These are phyloP conservation scores for Osedax frankpressi DNA, from an alignment of 2,888 invertebrate species.

Conservation along the genomic window DNA sequence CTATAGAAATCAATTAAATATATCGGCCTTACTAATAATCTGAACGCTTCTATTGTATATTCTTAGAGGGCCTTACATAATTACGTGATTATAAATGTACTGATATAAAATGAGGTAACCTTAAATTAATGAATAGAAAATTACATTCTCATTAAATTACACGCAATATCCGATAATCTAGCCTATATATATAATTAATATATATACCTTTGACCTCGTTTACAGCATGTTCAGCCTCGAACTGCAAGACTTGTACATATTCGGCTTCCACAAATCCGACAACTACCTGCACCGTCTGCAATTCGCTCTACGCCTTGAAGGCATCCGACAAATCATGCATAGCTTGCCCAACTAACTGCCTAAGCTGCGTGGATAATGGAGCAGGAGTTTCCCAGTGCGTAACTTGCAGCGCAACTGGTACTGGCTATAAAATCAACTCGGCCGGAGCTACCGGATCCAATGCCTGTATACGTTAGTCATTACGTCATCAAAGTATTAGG, in stretches of 20 bases:
- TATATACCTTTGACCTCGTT: no score
- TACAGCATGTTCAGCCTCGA: background rate
- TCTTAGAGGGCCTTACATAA: no score
- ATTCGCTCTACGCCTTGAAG: background rate
- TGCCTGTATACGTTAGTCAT: background rate
- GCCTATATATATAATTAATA: no score
- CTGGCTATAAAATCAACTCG: background rate
- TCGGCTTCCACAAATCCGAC: background rate
- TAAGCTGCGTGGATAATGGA: background rate
- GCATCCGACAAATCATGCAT: background rate
- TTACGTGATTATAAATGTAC: no score
- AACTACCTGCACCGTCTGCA: background rate
- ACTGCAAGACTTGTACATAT: background rate
- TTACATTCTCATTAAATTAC: no score
- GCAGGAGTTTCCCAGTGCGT: background rate
- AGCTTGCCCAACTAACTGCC: background rate
- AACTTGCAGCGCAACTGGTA: background rate
- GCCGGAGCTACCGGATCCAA: background rate
- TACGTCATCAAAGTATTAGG: background rate
- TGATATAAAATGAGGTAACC: no score
- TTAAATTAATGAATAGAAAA: no score
- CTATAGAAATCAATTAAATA: no score
- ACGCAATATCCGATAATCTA: no score
- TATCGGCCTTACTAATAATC: no score
- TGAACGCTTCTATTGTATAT: no score